phyloP scores from a whole-genome alignment of 1,140 invertebrate genomes.

The Ylistrum balloti region DNA sequence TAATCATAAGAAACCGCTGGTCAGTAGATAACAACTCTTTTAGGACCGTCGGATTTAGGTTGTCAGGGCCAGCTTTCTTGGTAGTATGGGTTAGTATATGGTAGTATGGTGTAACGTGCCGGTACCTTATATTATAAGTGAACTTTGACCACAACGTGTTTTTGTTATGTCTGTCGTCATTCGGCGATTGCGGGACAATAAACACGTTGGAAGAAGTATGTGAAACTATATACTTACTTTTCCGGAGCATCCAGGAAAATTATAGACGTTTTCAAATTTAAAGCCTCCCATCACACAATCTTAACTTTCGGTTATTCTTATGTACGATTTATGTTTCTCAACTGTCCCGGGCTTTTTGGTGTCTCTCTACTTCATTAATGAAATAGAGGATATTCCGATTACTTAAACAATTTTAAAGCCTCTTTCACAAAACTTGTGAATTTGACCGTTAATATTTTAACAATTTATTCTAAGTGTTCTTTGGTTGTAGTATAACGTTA shows the following conservation, averaged over 20 bases:
- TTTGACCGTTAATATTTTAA: too few relatives aligned
- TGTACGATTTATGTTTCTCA: not conserved
- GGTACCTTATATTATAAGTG: too few relatives aligned
- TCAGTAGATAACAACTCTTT: too few relatives aligned
- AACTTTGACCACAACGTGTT: conserved; percentile 20
- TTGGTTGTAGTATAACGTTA: too few relatives aligned
- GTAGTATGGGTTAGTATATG: too few relatives aligned
- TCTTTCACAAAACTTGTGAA: not conserved
- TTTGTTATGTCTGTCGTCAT: not conserved
- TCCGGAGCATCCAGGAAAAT: not conserved
- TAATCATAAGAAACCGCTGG: too few relatives aligned
- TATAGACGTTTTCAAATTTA: conserved; percentile 11
- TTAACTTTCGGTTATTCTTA: too few relatives aligned
- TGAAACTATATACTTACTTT: not conserved
- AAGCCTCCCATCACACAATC: conserved; percentile 14
- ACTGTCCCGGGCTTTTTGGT: not conserved
- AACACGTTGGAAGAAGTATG: not conserved
- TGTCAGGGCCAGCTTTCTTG: too few relatives aligned
- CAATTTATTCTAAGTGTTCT: too few relatives aligned
- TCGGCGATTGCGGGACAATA: not conserved
- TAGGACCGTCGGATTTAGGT: too few relatives aligned
- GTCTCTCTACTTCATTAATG: not conserved
- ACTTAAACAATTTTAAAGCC: not conserved
- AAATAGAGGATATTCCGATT: not conserved
- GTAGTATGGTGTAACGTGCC: too few relatives aligned